Base-by-base conservation (phyloP, 2,113 vertebrate genomes). In the Petrocephalus microphthalmus region DNA sequence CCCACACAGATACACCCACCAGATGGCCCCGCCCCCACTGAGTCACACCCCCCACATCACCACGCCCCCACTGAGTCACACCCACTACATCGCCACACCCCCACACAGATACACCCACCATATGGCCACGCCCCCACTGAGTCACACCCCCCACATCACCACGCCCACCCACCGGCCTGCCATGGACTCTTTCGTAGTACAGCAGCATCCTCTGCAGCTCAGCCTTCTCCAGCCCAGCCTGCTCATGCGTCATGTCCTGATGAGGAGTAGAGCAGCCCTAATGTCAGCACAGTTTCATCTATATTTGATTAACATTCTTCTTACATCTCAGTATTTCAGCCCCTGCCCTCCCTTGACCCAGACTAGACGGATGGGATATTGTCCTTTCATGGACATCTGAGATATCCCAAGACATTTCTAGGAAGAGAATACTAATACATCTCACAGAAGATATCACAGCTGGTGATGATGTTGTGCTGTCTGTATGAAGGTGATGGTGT, bases 131-230 rank as follows among this genome's bases (percentile, higher is more conserved):
- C 56, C 22, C 56, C 56, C 56, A 57, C 56, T 42, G 42, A 42
- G 42, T 42, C 42, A 57, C 20, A 22, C 20, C 56, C 56, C 17
- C 20, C 54, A 25, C 60, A 64, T 10, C 7, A 20, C 20, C 7
- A 51, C 25, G 89, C 96, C 96, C 95, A 89, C 96, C 96, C 95
- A 97, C 96, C 89, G 94, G 94, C 33, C 93, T 90, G 83, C 96
- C 96, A 87, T 97, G 96, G 89, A 96, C 91, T 90, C 92, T 96
- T 92, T 97, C 96, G 89, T 96, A 97, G 94, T 96, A 96, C 17
- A 97, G 94, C 7, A 97, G 93, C 92, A 94, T 95, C 93, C 97
- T 97, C 94, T 97, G 96, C 88, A 97, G 95, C 53, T 71, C 95
- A 91, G 96, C 95, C 92, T 97, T 97, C 95, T 97, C 97, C 60